Conservation (phyloP, 2,888 invertebrate species). For the Myathropa florea region DNA sequence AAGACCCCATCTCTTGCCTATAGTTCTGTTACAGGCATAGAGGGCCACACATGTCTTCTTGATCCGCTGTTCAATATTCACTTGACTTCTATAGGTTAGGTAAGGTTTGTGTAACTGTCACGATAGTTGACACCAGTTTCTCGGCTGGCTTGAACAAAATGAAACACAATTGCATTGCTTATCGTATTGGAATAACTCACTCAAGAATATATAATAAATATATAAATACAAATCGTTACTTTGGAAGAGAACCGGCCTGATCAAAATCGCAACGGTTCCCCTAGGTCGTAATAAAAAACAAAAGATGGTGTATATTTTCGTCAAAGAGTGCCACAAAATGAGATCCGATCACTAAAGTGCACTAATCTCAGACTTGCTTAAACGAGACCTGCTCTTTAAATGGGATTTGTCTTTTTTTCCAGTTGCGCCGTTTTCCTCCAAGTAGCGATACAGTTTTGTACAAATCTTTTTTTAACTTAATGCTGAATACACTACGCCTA, state of each 20-base stretch:
- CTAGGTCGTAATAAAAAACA: not conserved
- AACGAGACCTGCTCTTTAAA: not conserved
- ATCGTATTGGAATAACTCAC: not conserved
- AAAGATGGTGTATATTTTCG: not conserved
- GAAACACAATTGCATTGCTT: not conserved
- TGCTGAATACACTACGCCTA: not conserved
- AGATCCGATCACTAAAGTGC: not conserved
- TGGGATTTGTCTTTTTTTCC: not conserved
- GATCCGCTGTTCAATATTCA: too few relatives aligned
- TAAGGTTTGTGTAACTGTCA: too few relatives aligned
- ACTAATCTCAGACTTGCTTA: too few relatives aligned
- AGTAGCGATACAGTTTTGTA: slow-evolving; percentile 13
- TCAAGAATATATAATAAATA: not conserved
- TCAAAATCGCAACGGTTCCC: not conserved
- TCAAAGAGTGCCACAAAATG: too few relatives aligned
- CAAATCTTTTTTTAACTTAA: slow-evolving; percentile 11
- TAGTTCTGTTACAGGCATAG: too few relatives aligned
- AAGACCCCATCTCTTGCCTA: too few relatives aligned
- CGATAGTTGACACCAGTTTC: too few relatives aligned
- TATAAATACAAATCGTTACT: not conserved
- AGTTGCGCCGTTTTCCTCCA: not conserved
- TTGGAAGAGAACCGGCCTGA: not conserved
- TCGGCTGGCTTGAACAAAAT: too few relatives aligned
- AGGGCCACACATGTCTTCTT: too few relatives aligned
- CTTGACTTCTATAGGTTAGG: too few relatives aligned